A percentile compares a stretch with the other conserved stretches of the same genome.
Conservation (phyloP, 2,797 vertebrate species). For the Eurystomus glaucurus region DNA sequence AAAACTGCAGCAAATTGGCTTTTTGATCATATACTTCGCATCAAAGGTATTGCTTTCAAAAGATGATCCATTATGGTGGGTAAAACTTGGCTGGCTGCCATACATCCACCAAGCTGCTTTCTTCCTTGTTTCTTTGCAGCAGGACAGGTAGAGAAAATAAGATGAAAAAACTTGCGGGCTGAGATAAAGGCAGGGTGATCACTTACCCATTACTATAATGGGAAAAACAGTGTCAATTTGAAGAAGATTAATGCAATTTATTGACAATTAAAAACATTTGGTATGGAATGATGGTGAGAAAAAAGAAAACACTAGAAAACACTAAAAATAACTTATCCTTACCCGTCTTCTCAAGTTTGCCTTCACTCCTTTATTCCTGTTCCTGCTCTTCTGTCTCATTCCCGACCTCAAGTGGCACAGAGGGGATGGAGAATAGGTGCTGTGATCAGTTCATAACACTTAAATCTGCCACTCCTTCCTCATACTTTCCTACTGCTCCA, state of each 20-base stretch:
- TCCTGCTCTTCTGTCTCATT: not conserved
- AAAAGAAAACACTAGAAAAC: not conserved
- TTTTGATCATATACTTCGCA: not conserved
- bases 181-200: not conserved
- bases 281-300: not conserved
- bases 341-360: not conserved
- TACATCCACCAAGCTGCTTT: not conserved
- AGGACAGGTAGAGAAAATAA: not conserved
- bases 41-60: not conserved
- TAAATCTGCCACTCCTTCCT: not conserved
- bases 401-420: accelerated
- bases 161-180: not conserved
- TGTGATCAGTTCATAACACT: not conserved
- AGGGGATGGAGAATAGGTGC: accelerated
- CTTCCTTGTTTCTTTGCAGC: not conserved
- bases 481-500: not conserved
- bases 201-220: accelerated
- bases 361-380: accelerated
- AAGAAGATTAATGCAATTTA: not conserved
- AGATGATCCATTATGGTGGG: not conserved
- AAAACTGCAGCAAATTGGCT: not conserved
- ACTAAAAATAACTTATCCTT: not conserved
- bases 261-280: not conserved
- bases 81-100: not conserved
- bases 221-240: not conserved